phyloP scores from a whole-genome alignment of 2,113 vertebrate species.

The Microcebus griseorufus region DNA sequence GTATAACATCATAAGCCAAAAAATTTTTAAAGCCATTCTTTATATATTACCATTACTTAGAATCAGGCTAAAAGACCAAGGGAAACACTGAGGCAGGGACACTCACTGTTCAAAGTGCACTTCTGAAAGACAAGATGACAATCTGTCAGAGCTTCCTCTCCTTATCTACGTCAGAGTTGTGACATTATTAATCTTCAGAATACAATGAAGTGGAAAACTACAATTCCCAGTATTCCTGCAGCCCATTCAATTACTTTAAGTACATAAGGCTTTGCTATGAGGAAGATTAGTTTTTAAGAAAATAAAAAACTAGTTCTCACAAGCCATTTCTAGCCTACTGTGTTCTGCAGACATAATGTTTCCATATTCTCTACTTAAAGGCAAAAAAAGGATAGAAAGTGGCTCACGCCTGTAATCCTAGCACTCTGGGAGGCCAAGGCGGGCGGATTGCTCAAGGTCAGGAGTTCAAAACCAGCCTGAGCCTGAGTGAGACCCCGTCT shows the following conservation, averaged over 20 bases:
- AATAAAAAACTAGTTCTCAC: constrained; percentile 68
- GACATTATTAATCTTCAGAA: constrained; percentile 82
- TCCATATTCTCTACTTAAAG: constrained; percentile 25
- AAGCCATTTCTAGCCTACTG: constrained; percentile 22
- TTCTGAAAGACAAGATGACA: constrained; percentile 76
- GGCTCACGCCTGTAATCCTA: no score
- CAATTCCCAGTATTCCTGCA: constrained; percentile 80
- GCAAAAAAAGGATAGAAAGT: not conserved
- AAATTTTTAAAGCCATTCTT: constrained; percentile 25
- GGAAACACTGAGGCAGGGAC: constrained; percentile 42
- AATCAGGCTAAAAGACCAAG: constrained; percentile 71
- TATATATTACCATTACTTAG: constrained; percentile 67
- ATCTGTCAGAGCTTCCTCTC: constrained; percentile 76
- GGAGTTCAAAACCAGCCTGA: no score
- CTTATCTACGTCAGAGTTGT: constrained; percentile 69
- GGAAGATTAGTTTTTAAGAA: constrained; percentile 74
- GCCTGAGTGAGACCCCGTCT: no score
- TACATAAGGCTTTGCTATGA: constrained; percentile 64
- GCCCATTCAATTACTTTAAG: constrained; percentile 80
- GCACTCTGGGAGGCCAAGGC: no score
- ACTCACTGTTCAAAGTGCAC: constrained; percentile 67
- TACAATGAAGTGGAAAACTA: constrained; percentile 81
- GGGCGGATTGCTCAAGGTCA: no score
- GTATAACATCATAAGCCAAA: not conserved
- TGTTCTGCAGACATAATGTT: constrained; percentile 40